A percentile compares a stretch with the other conserved stretches of the same genome.
phyloP scores from a whole-genome alignment of 2,797 vertebrate species.

The Leuciscus waleckii region DNA sequence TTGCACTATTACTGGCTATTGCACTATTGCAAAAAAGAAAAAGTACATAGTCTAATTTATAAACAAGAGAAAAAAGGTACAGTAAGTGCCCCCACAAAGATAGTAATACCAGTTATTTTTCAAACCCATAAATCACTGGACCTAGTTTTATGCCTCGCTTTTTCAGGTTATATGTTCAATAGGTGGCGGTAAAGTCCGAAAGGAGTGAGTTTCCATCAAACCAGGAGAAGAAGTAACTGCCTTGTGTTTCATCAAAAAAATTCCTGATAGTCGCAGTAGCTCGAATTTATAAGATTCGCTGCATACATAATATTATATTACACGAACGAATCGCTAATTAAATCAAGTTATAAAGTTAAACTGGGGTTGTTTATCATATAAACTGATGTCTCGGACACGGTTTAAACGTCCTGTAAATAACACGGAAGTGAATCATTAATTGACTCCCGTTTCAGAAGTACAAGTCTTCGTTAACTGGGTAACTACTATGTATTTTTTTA shows the following conservation, averaged over 20 bases:
- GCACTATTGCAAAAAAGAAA: too few species aligned
- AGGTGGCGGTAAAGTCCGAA: conserved; percentile 6
- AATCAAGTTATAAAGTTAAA: background rate
- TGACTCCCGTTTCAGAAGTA: background rate
- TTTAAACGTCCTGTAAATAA: background rate
- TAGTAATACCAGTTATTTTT: background rate
- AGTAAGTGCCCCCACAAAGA: background rate
- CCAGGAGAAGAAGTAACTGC: background rate
- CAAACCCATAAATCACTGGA: background rate
- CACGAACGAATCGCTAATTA: background rate
- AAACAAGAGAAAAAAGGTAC: background rate
- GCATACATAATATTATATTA: background rate
- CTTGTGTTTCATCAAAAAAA: background rate
- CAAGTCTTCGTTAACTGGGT: background rate
- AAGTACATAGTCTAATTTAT: background rate
- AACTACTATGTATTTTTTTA: too few species aligned
- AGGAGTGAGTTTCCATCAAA: background rate
- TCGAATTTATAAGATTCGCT: background rate
- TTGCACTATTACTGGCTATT: too few species aligned
- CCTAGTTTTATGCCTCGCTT: background rate
- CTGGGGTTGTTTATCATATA: background rate
- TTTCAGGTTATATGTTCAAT: background rate
- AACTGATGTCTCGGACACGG: background rate
- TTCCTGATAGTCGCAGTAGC: background rate
- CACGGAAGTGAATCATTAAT: conserved; percentile 2